Evolutionary conservation across 2,888 invertebrate genomes (phyloP).

Genomic region (Hirtodrosophila histrioides): DNA sequence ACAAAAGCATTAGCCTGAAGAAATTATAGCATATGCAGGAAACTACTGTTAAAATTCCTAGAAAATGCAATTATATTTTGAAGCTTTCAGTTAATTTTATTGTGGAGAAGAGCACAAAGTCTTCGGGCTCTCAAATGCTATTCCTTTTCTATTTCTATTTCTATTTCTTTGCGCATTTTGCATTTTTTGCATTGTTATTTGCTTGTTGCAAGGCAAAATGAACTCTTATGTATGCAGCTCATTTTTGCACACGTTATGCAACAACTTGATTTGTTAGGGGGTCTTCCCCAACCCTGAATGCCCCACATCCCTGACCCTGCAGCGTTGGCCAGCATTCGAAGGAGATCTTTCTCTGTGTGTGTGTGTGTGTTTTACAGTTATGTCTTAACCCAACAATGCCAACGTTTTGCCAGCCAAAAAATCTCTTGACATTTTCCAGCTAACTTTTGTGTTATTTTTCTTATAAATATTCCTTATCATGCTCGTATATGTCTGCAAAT

Average conservation of each 20-base stretch:
- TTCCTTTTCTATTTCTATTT: neutral
- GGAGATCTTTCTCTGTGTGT: neutral
- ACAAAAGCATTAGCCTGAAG: too few relatives aligned
- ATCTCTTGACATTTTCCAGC: constrained; percentile 36
- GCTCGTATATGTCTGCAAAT: constrained; percentile 4
- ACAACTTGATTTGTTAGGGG: constrained; percentile 64
- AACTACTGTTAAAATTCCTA: neutral
- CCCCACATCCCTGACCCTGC: constrained; percentile 1
- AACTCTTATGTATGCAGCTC: constrained; percentile 42
- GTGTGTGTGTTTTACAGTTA: constrained; percentile 24
- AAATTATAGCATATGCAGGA: too few relatives aligned
- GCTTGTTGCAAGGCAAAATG: constrained; percentile 41
- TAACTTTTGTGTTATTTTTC: constrained; percentile 13
- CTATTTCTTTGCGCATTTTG: neutral
- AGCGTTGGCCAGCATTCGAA: neutral
- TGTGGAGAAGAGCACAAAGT: constrained; percentile 15
- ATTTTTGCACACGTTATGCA: constrained; percentile 68
- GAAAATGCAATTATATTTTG: neutral
- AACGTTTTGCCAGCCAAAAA: constrained; percentile 39
- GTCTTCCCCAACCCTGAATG: constrained; percentile 1
- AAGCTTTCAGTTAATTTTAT: neutral
- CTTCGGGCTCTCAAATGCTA: constrained; percentile 2
- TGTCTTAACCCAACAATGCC: constrained; percentile 64
- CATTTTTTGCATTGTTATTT: constrained; percentile 27
- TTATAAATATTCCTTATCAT: constrained; percentile 19